These are phyloP conservation scores for Carlito syrichta DNA, from an alignment of 2,113 vertebrate genomes.

Conservation along the genomic window DNA sequence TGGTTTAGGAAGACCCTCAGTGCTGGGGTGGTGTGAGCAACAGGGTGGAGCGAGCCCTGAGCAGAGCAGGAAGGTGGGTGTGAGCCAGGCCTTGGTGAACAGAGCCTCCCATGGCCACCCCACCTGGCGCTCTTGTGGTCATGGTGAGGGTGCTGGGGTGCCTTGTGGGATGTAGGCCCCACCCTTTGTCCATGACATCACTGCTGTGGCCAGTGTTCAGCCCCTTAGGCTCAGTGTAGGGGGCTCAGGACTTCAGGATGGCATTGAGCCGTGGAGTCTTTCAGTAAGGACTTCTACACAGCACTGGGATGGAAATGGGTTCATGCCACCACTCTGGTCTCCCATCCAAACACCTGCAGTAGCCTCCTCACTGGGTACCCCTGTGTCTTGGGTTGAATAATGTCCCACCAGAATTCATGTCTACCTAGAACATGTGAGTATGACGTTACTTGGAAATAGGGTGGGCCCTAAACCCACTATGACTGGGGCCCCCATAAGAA, in stretches of 20 bases:
- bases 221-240: background rate
- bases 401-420: background rate
- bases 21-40: background rate
- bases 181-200: background rate
- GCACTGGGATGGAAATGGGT: background rate
- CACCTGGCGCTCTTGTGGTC: background rate
- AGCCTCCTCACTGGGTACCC: background rate
- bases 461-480: too few relatives aligned
- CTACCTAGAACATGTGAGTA: background rate
- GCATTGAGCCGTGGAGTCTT: too few relatives aligned
- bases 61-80: too few relatives aligned
- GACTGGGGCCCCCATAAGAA: too few relatives aligned
- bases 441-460: too few relatives aligned
- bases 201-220: background rate
- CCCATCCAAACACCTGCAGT: background rate
- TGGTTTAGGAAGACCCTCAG: background rate
- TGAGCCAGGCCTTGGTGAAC: background rate
- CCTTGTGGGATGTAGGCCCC: background rate
- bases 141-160: fast-evolving
- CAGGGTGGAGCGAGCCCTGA: background rate
- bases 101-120: background rate
- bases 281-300: too few relatives aligned
- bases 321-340: background rate
- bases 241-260: background rate
- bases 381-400: background rate